Conservation (phyloP, 2,797 vertebrate species). For the Pipistrellus kuhlii region DNA sequence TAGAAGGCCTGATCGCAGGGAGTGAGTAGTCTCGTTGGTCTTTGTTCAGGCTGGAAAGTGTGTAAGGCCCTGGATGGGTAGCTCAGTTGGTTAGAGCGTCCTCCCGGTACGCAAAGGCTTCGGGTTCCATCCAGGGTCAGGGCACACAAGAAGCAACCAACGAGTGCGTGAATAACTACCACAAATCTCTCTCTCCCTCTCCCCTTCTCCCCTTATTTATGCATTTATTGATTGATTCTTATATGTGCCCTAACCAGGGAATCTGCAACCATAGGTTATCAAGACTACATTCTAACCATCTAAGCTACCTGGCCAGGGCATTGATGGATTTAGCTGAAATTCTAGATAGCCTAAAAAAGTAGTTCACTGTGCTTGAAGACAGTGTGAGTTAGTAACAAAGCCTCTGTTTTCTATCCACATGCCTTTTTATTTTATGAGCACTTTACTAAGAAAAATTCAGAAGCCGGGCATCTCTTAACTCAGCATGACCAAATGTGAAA, state of each 20-base stretch:
- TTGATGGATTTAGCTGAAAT: neutral
- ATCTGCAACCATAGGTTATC: neutral
- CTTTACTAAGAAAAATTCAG: slow-evolving; percentile 12
- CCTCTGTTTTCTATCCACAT: neutral
- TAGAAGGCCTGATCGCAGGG: neutral
- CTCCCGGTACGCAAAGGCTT: neutral
- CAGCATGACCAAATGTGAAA: neutral
- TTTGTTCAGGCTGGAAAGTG: neutral
- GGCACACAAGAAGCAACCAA: neutral
- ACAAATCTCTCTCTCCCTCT: neutral
- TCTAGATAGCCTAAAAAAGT: neutral
- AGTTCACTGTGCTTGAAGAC: neutral
- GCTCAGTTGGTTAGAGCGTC: neutral
- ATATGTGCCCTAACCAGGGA: neutral
- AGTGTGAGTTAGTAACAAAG: neutral
- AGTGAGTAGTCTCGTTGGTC: neutral
- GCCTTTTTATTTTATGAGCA: slow-evolving; percentile 8
- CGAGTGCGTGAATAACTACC: neutral
- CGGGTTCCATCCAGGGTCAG: neutral
- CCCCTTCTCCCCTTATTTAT: neutral
- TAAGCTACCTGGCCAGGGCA: neutral
- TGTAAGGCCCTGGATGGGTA: neutral
- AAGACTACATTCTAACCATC: neutral
- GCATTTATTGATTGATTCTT: neutral
- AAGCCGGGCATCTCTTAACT: neutral